phyloP scores from a whole-genome alignment of 1,140 invertebrate species.

The Aphelinus certus region DNA sequence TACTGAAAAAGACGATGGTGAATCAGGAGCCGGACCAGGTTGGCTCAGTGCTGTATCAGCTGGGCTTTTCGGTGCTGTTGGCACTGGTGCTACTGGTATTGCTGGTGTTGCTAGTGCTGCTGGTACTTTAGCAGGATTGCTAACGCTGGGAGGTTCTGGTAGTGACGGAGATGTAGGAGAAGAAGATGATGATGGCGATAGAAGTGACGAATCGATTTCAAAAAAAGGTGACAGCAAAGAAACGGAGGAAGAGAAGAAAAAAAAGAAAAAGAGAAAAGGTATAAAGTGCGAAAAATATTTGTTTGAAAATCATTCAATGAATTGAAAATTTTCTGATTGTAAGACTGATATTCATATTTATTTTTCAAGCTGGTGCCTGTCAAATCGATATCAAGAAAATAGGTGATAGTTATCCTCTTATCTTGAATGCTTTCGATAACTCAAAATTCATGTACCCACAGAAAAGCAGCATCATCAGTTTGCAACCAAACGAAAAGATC shows the following conservation, averaged over 20 bases:
- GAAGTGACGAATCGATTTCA: no score
- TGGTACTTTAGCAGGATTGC: neutral
- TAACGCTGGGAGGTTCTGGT: neutral
- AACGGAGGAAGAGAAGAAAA: constrained; percentile 25
- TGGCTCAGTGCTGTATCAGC: no score
- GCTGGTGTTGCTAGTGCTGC: neutral
- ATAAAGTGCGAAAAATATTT: constrained; percentile 44
- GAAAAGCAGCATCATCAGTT: neutral
- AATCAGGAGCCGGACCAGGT: no score
- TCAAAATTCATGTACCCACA: neutral
- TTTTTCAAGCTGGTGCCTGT: neutral
- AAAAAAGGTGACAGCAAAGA: constrained; percentile 24
- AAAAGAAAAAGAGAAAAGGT: constrained; percentile 23
- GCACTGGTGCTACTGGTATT: neutral
- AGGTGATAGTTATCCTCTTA: neutral
- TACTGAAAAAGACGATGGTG: no score
- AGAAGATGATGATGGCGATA: no score
- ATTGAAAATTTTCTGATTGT: no score
- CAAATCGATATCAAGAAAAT: neutral
- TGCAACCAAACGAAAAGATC: neutral
- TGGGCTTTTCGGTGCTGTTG: no score
- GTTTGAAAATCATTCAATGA: constrained; percentile 15
- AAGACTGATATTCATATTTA: neutral
- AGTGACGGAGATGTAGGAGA: no score
- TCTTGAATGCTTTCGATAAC: neutral